Evolutionary conservation across 2,113 vertebrate genomes (phyloP).

Genomic region (Pseudopodoces humilis): DNA sequence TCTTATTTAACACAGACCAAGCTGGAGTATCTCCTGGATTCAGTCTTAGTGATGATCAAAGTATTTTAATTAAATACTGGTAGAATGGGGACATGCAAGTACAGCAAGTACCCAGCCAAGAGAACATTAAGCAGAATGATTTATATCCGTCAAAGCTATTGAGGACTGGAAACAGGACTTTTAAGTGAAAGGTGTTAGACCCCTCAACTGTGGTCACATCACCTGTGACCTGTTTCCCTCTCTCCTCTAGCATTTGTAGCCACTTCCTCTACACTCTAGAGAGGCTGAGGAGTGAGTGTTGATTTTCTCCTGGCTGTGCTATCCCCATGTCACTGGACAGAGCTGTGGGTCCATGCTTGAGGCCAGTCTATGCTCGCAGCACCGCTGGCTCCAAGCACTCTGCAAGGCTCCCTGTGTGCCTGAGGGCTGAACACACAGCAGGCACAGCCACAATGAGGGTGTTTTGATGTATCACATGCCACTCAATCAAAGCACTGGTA

Average conservation of each 20-base stretch:
- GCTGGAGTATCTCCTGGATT: not conserved
- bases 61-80: not conserved
- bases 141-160: not conserved
- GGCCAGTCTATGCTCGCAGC: fast-evolving
- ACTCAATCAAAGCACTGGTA: not conserved
- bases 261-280: not conserved
- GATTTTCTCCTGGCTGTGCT: not conserved
- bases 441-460: fast-evolving
- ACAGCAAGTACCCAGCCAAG: not conserved
- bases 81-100: not conserved
- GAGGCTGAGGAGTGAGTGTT: not conserved
- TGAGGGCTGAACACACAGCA: fast-evolving
- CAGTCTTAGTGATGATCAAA: not conserved
- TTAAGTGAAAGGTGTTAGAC: not conserved
- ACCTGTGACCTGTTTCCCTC: not conserved
- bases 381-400: fast-evolving
- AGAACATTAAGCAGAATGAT: not conserved
- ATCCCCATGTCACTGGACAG: not conserved
- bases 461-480: not conserved
- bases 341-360: fast-evolving
- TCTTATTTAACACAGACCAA: not conserved
- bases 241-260: not conserved
- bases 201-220: fast-evolving
- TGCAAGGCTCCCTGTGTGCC: fast-evolving
- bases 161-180: not conserved